Evolutionary conservation across 2,113 vertebrate species (phyloP), one percentile per base, ranked within the genome.

Genomic region (Herpetotheres cachinnans): DNA sequence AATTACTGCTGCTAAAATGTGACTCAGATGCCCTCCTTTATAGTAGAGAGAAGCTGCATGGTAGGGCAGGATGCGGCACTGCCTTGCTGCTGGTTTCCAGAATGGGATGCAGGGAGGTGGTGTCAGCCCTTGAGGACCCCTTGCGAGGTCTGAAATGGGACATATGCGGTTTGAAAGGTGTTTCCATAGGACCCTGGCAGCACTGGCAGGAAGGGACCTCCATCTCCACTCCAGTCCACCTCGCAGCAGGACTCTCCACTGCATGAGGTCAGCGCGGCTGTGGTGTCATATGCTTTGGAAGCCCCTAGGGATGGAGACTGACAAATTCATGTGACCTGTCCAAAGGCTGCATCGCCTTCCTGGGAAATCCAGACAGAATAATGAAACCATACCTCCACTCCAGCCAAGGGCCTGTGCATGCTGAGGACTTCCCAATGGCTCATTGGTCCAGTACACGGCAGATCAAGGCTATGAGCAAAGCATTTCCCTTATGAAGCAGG

Each of bases 231-330:
- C 30, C 44, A 40, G 10, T 10, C 15, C 2, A 7, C 6, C n/a
- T 70, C 13, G 17, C 0, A 9, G 52, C 24, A 52, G 40, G 42
- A 65, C 13, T 27, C 19, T 34, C 50, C 16, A 17, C 56, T 55
- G 46, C 50, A 22, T 0, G 0, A 84, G 24, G 7, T 62, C n/a
- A 30, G 36, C 24, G 10, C 0, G 1, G 15, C 72, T 86, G 20
- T 46, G 16, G 50, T 32, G 29, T 52, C 13, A 2, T 29, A 9
- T 16, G 18, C 13, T 80, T 76, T 77, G 62, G 62, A 77, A 82
- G n/a, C 2, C 3, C 11, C 14, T 29, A 17, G 21, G 13, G 32
- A 44, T 55, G 20, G 21, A 47, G 26, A 42, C 27, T 74, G 32
- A 5, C 29, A 63, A 29, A 58, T 56, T 40, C 26, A 3, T 29